phyloP scores from a whole-genome alignment of 2,888 invertebrate genomes.

The Synanthedon tipuliformis region DNA sequence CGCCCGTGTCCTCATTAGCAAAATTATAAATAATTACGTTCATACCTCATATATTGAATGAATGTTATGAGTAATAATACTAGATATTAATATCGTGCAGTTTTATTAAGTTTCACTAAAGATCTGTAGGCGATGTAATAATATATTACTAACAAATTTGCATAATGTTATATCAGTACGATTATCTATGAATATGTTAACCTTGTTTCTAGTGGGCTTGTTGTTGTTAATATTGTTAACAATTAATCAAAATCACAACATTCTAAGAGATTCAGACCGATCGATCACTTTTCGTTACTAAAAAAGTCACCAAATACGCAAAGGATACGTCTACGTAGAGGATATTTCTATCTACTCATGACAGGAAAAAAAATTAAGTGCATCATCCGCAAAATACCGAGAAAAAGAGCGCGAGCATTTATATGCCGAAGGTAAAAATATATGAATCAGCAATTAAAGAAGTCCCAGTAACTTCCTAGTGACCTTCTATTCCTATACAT shows the following conservation, averaged over 20 bases:
- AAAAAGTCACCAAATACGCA: no score
- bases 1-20: no score
- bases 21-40: no score
- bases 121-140: neutral
- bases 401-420: neutral
- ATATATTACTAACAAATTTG: neutral
- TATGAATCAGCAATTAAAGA: neutral
- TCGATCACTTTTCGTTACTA: no score
- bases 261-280: no score
- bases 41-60: neutral
- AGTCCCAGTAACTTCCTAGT: slow-evolving; percentile 1
- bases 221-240: neutral
- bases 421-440: neutral
- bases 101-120: neutral
- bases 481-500: slow-evolving; percentile 1
- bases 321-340: no score
- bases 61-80: neutral
- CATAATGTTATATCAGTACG: neutral
- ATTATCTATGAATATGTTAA: neutral
- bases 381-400: neutral
- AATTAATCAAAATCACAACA: neutral
- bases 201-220: neutral
- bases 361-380: neutral
- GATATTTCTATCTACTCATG: neutral
- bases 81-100: neutral